phyloP scores from a whole-genome alignment of 2,888 invertebrate genomes.

The Cybosia mesomella region DNA sequence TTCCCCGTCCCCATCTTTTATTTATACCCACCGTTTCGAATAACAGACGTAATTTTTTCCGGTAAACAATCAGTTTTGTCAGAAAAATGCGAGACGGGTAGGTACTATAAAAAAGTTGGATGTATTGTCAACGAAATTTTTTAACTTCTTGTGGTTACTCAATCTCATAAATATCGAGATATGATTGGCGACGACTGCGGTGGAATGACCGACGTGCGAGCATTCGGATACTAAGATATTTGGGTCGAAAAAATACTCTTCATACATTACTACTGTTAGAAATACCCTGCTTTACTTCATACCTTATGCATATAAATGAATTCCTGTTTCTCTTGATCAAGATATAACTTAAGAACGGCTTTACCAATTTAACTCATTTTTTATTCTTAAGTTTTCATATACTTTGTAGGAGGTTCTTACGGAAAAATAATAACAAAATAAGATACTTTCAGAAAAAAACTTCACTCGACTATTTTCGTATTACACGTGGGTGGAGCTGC shows the following conservation, averaged over 20 bases:
- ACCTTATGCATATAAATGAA: background rate
- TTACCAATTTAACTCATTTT: no score
- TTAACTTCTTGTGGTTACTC: constrained; percentile 61
- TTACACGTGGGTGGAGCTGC: no score
- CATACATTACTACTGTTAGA: background rate
- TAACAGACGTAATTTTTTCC: constrained; percentile 87
- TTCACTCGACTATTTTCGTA: no score
- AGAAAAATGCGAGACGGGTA: constrained; percentile 84
- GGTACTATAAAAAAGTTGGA: constrained; percentile 80
- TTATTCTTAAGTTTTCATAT: no score
- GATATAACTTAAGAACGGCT: no score
- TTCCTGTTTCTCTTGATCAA: no score
- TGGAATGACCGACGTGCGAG: constrained; percentile 58
- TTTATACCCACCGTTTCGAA: constrained; percentile 80
- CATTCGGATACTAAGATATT: constrained; percentile 25
- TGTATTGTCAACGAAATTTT: constrained; percentile 70
- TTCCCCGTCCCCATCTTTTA: constrained; percentile 83
- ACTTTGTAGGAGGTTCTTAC: no score
- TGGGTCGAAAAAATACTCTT: background rate
- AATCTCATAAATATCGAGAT: constrained; percentile 76
- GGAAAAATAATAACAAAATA: no score
- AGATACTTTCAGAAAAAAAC: no score
- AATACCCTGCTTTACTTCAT: background rate
- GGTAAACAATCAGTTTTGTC: constrained; percentile 86
- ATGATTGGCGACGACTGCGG: constrained; percentile 71